phyloP scores from a whole-genome alignment of 2,888 invertebrate genomes.

The Nineta flava region DNA sequence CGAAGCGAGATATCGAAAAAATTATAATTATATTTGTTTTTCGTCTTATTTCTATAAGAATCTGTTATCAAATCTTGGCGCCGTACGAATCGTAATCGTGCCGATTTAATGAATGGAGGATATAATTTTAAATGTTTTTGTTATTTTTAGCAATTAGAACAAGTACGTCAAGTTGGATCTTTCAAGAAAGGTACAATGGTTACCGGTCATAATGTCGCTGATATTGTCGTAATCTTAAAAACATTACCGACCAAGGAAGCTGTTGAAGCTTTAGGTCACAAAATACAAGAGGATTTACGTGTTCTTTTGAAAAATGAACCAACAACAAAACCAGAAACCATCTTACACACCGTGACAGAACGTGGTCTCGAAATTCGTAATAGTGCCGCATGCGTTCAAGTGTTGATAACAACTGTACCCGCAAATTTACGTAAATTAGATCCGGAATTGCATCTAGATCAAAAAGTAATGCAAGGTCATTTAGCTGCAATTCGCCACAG shows the following conservation, averaged over 20 bases:
- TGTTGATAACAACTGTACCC: conserved; percentile 85
- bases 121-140: no score
- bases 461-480: conserved; percentile 71
- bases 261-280: conserved; percentile 79
- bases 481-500: conserved; percentile 89
- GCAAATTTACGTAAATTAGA: conserved; percentile 88
- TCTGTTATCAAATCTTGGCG: no score
- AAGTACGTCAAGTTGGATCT: conserved; percentile 92
- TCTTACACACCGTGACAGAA: conserved; percentile 42
- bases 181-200: conserved; percentile 98
- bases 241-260: conserved; percentile 92
- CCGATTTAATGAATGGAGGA: no score
- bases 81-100: no score
- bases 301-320: conserved; percentile 46
- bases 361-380: conserved; percentile 82
- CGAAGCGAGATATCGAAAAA: no score
- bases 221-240: conserved; percentile 92
- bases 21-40: no score
- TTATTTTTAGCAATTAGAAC: conserved; percentile 61
- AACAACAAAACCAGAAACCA: conserved; percentile 40
- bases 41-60: no score
- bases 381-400: conserved; percentile 70
- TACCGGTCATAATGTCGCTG: conserved; percentile 86
- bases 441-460: conserved; percentile 62
- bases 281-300: conserved; percentile 76